Percentiles rank a stretch among this genome's conserved stretches.
phyloP scores from a whole-genome alignment of 2,888 invertebrate genomes.

The Sminthurinus aureus region DNA sequence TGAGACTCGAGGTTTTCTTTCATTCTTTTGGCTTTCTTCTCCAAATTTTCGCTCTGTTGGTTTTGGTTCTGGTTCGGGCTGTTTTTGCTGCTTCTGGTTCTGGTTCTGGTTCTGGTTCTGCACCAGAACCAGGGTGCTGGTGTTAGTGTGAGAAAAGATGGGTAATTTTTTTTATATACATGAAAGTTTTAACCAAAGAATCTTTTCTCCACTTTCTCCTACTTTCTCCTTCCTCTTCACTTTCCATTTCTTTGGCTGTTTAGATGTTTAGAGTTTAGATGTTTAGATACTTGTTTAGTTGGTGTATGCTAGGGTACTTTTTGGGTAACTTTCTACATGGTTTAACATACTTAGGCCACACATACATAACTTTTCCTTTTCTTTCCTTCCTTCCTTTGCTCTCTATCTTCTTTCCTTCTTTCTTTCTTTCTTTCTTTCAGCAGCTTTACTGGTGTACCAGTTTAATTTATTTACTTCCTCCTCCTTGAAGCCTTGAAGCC shows the following conservation, averaged over 20 bases:
- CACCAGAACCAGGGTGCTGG: too few species aligned
- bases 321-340: conserved; percentile 1
- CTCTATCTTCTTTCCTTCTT: conserved; percentile 25
- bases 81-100: too few species aligned
- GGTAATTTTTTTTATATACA: background rate
- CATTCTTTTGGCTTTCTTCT: too few species aligned
- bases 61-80: too few species aligned
- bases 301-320: too few species aligned
- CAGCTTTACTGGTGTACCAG: background rate
- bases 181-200: background rate
- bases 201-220: background rate
- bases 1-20: too few species aligned
- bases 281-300: too few species aligned
- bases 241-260: too few species aligned
- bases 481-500: background rate
- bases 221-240: background rate
- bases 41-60: too few species aligned
- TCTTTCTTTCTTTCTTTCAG: background rate
- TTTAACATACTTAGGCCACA: conserved; percentile 10
- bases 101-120: background rate
- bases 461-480: conserved; percentile 26
- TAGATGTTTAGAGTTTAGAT: too few species aligned
- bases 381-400: background rate
- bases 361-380: conserved; percentile 23
- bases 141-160: conserved; percentile 3